phyloP scores from a whole-genome alignment of 2,113 vertebrate genomes.

The Pongo pygmaeus region DNA sequence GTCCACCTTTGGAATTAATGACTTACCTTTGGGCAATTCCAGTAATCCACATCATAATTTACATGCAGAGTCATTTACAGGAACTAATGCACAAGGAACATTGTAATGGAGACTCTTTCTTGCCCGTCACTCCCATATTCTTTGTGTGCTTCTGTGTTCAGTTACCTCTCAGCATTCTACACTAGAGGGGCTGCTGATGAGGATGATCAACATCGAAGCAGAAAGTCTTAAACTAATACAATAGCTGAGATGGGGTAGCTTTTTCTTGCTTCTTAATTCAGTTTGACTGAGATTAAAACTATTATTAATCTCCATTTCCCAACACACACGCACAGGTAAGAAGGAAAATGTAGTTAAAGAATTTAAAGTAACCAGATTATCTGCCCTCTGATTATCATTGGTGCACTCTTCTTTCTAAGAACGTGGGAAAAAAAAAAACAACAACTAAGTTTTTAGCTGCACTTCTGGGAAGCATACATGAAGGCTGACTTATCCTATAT shows the following conservation, averaged over 20 bases:
- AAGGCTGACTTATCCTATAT: constrained; percentile 18
- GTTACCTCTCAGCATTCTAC: not conserved
- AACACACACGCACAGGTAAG: not conserved
- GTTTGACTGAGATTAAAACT: not conserved
- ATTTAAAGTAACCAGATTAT: constrained; percentile 6
- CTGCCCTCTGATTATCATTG: not conserved
- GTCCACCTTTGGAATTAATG: not conserved
- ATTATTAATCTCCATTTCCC: not conserved
- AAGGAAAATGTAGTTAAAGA: not conserved
- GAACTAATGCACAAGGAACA: not conserved
- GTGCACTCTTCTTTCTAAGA: not conserved
- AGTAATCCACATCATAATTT: not conserved
- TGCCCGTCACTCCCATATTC: not conserved
- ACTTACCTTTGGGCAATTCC: constrained; percentile 12
- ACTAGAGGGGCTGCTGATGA: not conserved
- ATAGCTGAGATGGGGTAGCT: not conserved
- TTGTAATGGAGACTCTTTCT: not conserved
- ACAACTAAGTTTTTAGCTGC: not conserved
- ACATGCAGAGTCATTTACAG: not conserved
- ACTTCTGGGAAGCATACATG: not conserved
- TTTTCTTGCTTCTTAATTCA: not conserved
- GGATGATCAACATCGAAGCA: not conserved
- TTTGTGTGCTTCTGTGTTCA: not conserved
- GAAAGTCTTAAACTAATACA: not conserved
- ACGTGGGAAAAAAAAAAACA: not conserved